These are phyloP conservation scores for Nesidiocoris tenuis DNA, from an alignment of 2,888 invertebrate species.

Conservation along the genomic window DNA sequence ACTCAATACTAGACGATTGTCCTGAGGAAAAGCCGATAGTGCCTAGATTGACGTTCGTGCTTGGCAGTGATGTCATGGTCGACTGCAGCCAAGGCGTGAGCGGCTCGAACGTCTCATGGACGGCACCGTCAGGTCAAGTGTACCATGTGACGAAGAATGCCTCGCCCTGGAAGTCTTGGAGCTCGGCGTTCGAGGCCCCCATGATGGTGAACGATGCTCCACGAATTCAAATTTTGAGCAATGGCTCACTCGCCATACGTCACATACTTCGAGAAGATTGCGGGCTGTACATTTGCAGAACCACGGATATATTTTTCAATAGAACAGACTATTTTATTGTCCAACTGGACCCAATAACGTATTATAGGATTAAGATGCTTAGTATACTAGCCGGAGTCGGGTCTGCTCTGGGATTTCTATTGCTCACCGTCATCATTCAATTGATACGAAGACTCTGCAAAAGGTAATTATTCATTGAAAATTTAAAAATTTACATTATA, in stretches of 20 bases:
- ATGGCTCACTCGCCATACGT: constrained; percentile 75
- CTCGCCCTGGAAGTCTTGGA: background rate
- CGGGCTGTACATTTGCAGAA: constrained; percentile 82
- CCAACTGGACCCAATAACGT: constrained; percentile 81
- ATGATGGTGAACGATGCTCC: constrained; percentile 13
- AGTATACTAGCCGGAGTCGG: constrained; percentile 80
- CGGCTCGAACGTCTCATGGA: constrained; percentile 47
- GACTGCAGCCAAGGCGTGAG: constrained; percentile 36
- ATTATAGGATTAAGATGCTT: constrained; percentile 78
- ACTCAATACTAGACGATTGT: background rate
- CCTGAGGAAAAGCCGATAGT: background rate
- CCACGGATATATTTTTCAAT: constrained; percentile 80
- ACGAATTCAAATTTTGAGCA: constrained; percentile 60
- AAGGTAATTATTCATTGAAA: constrained; percentile 61
- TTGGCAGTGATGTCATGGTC: constrained; percentile 41
- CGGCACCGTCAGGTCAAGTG: constrained; percentile 61
- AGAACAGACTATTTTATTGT: constrained; percentile 71
- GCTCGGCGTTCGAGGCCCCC: background rate
- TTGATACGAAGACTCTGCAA: constrained; percentile 68
- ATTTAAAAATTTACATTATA: background rate
- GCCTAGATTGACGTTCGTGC: constrained; percentile 41
- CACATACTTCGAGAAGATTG: constrained; percentile 75
- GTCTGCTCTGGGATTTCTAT: constrained; percentile 76
- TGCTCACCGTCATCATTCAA: constrained; percentile 76
- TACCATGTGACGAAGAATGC: background rate